Evolutionary conservation across 30 jellyfish, hydroid and myxozoan species (phyloP).

Genomic region (Hydractinia symbiolongicarpus): DNA sequence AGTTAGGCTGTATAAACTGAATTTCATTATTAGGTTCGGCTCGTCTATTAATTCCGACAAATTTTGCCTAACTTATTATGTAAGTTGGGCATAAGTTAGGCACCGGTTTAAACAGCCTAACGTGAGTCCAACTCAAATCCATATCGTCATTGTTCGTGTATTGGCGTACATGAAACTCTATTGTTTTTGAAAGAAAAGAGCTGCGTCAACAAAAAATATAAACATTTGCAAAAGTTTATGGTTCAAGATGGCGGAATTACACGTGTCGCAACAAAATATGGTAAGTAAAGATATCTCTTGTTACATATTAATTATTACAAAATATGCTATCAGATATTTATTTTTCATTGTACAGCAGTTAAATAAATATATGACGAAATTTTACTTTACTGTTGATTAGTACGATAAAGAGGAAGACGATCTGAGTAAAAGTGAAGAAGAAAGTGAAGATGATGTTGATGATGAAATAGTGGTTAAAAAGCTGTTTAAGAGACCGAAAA

Average conservation of each 20-base stretch:
- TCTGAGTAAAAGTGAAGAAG: conserved; percentile 1
- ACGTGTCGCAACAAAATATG: background rate
- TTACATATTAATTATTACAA: no score
- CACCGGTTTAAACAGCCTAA: conserved; percentile 1
- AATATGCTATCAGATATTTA: no score
- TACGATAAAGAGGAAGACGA: background rate
- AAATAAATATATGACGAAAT: no score
- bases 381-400: background rate
- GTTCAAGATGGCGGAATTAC: conserved; percentile 4
- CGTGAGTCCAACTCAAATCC: background rate
- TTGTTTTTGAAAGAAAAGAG: background rate
- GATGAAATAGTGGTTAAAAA: background rate
- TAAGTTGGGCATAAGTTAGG: background rate
- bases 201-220: background rate
- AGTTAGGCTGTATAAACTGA: no score
- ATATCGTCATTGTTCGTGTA: background rate
- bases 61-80: no score
- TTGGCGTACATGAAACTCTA: background rate
- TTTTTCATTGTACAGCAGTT: background rate
- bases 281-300: no score
- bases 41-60: no score
- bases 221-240: background rate
- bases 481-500: background rate
- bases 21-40: no score
- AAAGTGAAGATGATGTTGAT: background rate